phyloP scores from a whole-genome alignment of 1,140 invertebrate species.

The Orius insidiosus region DNA sequence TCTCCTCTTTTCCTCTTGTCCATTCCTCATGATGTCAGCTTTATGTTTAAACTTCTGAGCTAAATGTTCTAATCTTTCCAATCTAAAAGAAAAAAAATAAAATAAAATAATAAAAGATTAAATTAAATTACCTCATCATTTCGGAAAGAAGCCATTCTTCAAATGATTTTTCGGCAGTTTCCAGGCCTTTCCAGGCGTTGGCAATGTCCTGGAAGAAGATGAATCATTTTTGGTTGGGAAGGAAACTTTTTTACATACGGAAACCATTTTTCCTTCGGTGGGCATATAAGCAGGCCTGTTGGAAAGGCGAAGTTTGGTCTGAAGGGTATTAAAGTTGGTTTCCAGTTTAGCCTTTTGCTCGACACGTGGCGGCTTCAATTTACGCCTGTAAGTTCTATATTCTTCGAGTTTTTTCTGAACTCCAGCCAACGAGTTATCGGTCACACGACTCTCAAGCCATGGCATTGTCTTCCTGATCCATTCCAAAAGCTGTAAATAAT shows the following conservation, averaged over 20 bases:
- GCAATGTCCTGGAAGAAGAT: conserved; percentile 94
- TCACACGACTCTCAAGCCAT: conserved; percentile 92
- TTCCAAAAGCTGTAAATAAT: conserved; percentile 59
- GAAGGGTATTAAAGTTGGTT: conserved; percentile 97
- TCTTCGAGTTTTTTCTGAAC: conserved; percentile 96
- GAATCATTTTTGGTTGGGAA: too few species aligned
- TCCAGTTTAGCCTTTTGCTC: conserved; percentile 97
- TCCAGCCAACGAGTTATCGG: conserved; percentile 91
- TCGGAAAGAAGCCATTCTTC: conserved; percentile 98
- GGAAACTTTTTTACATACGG: conserved; percentile 38
- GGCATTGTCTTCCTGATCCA: conserved; percentile 97
- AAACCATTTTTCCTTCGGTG: conserved; percentile 96
- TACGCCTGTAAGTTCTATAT: conserved; percentile 93
- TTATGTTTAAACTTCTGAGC: conserved; percentile 99
- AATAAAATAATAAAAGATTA: not conserved
- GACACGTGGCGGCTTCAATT: conserved; percentile 96
- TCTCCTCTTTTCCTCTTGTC: conserved; percentile 87
- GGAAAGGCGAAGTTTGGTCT: conserved; percentile 89
- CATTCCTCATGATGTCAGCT: conserved; percentile 98
- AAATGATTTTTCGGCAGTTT: conserved; percentile 92
- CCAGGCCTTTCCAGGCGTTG: conserved; percentile 95
- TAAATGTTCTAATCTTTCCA: conserved; percentile 93
- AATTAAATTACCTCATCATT: conserved; percentile 66
- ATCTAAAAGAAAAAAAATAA: conserved; percentile 25
- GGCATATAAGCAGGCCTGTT: conserved; percentile 97